phyloP scores from a whole-genome alignment of 2,888 invertebrate genomes.

The Digitonthophagus gazella region DNA sequence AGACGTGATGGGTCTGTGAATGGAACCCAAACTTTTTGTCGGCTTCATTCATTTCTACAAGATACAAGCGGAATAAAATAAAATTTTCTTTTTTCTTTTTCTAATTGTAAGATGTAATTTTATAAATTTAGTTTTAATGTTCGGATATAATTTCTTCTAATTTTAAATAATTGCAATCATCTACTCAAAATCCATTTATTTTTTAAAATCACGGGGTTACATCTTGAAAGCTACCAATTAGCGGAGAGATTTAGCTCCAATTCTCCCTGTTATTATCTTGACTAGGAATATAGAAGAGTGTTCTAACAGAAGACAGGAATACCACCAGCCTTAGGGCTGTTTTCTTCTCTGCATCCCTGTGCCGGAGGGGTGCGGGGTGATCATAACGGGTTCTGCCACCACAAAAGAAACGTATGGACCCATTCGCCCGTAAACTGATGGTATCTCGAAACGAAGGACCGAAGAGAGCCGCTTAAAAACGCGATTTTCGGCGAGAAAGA shows the following conservation, averaged over 20 bases:
- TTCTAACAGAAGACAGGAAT: neutral
- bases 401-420: constrained; percentile 47
- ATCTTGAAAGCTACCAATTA: neutral
- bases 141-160: neutral
- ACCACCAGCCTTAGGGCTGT: constrained; percentile 7
- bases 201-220: neutral
- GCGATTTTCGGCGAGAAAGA: neutral
- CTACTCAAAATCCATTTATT: neutral
- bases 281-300: neutral
- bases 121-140: no score
- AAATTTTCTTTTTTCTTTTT: no score
- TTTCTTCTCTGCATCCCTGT: neutral
- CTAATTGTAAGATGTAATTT: no score
- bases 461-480: neutral
- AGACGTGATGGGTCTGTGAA: neutral
- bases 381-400: constrained; percentile 41
- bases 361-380: constrained; percentile 27
- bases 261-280: constrained; percentile 10
- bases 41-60: neutral
- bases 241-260: neutral
- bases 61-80: no score
- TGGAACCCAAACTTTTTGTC: neutral
- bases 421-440: constrained; percentile 41
- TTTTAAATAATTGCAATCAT: neutral
- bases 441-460: constrained; percentile 9